phyloP scores from a whole-genome alignment of 2,888 invertebrate genomes.

The Cataglyphis altisquamis region DNA sequence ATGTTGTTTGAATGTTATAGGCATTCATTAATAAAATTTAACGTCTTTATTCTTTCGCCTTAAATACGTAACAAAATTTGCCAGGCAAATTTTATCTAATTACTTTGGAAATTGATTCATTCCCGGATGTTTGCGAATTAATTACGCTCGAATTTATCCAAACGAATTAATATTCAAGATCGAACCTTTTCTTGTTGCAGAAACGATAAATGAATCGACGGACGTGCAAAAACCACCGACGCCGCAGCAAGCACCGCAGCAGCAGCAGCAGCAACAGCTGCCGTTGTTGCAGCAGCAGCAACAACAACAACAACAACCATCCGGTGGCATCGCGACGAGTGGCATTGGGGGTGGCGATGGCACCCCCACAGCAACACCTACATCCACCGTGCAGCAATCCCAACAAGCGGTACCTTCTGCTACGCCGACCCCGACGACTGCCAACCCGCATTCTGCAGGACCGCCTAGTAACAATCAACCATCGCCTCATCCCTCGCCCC shows the following conservation, averaged over 20 bases:
- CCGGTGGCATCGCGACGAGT: background rate
- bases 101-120: background rate
- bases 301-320: constrained; percentile 67
- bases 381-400: constrained; percentile 79
- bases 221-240: constrained; percentile 85
- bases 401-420: constrained; percentile 86
- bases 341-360: constrained; percentile 78
- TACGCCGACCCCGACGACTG: constrained; percentile 81
- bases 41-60: background rate
- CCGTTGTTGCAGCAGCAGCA: constrained; percentile 80
- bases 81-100: constrained; percentile 6
- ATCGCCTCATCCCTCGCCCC: constrained; percentile 84
- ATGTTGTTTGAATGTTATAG: background rate
- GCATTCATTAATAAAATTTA: background rate
- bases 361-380: constrained; percentile 82
- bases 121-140: constrained; percentile 4
- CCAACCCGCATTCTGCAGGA: constrained; percentile 82
- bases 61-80: background rate
- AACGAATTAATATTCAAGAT: constrained; percentile 57
- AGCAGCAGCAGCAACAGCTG: constrained; percentile 87
- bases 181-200: constrained; percentile 71
- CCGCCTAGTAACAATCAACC: constrained; percentile 81
- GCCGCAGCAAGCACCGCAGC: constrained; percentile 85
- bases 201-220: constrained; percentile 78
- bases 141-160: background rate